Evolutionary conservation across 2,797 vertebrate genomes (phyloP), one percentile per base, ranked within the genome.

Genomic region (Xiphorhynchus erythropygius): DNA sequence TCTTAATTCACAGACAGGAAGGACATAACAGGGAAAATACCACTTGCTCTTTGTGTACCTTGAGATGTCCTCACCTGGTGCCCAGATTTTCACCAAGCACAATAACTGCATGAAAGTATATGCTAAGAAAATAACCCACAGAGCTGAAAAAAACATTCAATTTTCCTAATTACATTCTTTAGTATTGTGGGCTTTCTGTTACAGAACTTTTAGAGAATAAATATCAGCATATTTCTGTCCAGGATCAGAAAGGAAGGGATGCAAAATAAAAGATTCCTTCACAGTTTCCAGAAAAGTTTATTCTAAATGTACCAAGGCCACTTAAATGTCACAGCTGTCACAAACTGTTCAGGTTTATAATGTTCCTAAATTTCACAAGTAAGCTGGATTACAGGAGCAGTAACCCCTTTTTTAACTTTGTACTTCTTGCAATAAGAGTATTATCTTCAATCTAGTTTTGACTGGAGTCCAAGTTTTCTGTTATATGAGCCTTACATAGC

Each of bases 371-470:
- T 89, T 95, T 96, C 88, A 89, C 74, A 91, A 53, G 75, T 95
- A 93, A 85, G 8, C 62, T 97, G 87, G 94, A 95, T 93, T 94
- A 91, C 71, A 96, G 82, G 77, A 93, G 50, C 50, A 79, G 55
- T 86, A 93, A 96, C 74, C 79, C 33, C 46, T 62, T 93, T 97
- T 97, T 78, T 82, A 93, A 87, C 77, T 94, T 78, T 37, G 23
- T 93, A 59, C 37, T 90, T 77, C 50, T 39, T 74, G 90, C 92
- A 92, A 92, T 90, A 60, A 87, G 19, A 85, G 46, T 60, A 90
- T 92, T 96, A 95, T 94, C 85, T 96, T 53, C 80, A 84, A 96
- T 84, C 84, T 96, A 10, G 41, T 94, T 86, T 80, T 94, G 62
- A 90, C 70, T 87, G 79, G 52, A 84, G 73, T 96, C 90, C 62